Conservation (phyloP, 2,113 vertebrate genomes). For the Brienomyrus brachyistius region DNA sequence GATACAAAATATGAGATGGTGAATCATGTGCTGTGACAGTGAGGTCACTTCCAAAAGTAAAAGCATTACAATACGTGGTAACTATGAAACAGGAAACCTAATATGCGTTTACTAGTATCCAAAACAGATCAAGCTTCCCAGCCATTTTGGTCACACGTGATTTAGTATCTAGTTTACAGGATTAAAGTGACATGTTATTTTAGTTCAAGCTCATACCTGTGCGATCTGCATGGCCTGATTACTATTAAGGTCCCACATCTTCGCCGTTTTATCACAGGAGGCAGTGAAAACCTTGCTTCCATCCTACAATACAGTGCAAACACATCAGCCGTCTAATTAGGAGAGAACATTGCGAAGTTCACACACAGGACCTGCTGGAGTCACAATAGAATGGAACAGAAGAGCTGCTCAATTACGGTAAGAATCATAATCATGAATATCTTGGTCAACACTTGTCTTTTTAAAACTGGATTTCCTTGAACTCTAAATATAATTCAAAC, state of each 20-base stretch:
- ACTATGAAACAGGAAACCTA: neutral
- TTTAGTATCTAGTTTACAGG: neutral
- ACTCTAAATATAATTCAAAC: neutral
- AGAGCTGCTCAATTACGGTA: neutral
- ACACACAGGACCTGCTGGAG: neutral
- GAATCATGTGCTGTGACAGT: neutral
- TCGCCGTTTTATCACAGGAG: slow-evolving; percentile 97
- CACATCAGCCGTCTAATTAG: neutral
- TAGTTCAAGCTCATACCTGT: slow-evolving; percentile 63
- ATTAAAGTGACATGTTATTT: neutral
- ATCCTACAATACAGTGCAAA: slow-evolving; percentile 64
- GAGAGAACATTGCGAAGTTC: slow-evolving; percentile 18
- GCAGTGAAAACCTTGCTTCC: slow-evolving; percentile 98
- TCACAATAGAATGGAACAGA: neutral
- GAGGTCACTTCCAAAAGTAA: neutral
- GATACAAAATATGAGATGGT: neutral
- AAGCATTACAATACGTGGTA: neutral
- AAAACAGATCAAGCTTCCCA: neutral
- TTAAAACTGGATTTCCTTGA: neutral
- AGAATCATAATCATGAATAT: neutral
- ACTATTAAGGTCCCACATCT: slow-evolving; percentile 99
- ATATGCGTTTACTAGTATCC: neutral
- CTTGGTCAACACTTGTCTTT: neutral
- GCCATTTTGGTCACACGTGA: neutral
- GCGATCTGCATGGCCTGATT: slow-evolving; percentile 97